These are phyloP conservation scores for Cercocebus atys DNA, from an alignment of 2,113 vertebrate genomes.

Conservation along the genomic window DNA sequence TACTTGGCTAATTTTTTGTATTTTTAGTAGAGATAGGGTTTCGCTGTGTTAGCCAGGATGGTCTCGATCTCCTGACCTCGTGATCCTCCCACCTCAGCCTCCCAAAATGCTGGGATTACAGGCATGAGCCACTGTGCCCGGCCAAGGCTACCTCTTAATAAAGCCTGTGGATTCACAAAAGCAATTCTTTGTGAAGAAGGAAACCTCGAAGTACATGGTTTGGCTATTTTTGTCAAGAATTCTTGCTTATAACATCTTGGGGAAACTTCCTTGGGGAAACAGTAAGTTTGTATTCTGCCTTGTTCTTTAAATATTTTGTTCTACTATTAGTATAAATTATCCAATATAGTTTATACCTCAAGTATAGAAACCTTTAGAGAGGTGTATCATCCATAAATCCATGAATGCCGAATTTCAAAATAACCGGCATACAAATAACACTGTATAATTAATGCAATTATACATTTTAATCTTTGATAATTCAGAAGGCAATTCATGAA, in stretches of 20 bases:
- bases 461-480: slow-evolving; percentile 25
- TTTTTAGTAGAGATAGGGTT: no score
- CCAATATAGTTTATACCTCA: neutral
- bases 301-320: slow-evolving; percentile 61
- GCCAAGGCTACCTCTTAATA: neutral
- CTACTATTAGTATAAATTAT: slow-evolving; percentile 44
- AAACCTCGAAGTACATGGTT: neutral
- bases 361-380: slow-evolving; percentile 50
- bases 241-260: slow-evolving; percentile 25
- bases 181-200: slow-evolving; percentile 6
- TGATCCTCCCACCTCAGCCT: no score
- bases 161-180: slow-evolving; percentile 37
- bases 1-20: no score
- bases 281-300: slow-evolving; percentile 49
- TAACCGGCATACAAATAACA: neutral
- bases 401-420: slow-evolving; percentile 37
- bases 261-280: neutral
- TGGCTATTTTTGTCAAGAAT: slow-evolving; percentile 49
- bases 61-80: no score
- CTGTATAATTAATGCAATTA: neutral
- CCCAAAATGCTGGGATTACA: no score
- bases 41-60: no score
- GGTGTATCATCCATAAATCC: neutral
- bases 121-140: no score
- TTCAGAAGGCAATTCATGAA: slow-evolving; percentile 21